Base-by-base conservation (phyloP, 2,888 invertebrate species). In the Sturmia bella region DNA sequence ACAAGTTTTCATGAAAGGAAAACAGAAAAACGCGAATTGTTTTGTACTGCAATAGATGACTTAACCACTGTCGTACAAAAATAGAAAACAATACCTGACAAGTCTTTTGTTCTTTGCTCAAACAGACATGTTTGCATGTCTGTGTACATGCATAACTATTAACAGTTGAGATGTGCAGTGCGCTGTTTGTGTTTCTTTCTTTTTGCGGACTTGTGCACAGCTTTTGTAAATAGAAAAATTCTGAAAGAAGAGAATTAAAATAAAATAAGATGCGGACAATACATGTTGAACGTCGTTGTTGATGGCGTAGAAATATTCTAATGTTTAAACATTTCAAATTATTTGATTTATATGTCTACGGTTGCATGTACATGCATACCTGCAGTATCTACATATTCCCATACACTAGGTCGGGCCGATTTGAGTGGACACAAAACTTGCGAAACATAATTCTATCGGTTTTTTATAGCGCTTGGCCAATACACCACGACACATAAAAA, bases 51-150 rank as follows among this genome's bases (percentile, higher is more conserved):
- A 63, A 64, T 64, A 56, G 69, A 43, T 64, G 69, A 74, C 50
- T 79, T 80, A 70, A 80, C 80, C 75, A 80, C 70, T 75, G 64
- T 52, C 75, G 64, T 43, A 64, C 12, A 75, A 70, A 79, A 68
- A 54, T 41, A 43, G 69, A 57, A 70, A 74, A 80, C 63, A 74
- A 70, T 69, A 39, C 48, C 63, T 63, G 68, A 59, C 64, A 64
- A 54, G 43, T 48, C 61, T 63, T 68, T 81, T 81, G 68, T 77
- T 72, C 32, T 39, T 19, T 9, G 11, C 66, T 32, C 9, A 32
- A 32, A 32, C 9, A 32, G 9, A 32, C 32, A 32, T 7, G 32
- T 32, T 32, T 32, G 32, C 3, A 32, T 32, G 32, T 32, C 32
- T 32, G 32, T 19, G 6, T 41, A 17, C 6, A 6, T 27, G 6